Percentiles rank a stretch among this genome's conserved stretches.
These are phyloP conservation scores for Macrobrachium rosenbergii DNA, from an alignment of 1,140 invertebrate species.

Conservation along the genomic window DNA sequence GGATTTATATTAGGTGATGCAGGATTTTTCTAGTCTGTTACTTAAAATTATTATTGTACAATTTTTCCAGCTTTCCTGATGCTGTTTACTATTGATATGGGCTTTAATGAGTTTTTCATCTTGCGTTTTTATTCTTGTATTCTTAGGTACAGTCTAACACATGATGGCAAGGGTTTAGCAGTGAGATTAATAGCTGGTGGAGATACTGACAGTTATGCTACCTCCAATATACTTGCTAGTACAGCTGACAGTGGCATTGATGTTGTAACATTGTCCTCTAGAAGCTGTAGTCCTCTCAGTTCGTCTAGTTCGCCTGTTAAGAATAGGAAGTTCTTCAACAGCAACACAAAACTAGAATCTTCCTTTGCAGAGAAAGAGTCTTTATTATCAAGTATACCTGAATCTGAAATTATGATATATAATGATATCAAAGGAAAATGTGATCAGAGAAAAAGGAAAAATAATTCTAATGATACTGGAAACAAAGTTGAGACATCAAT, in stretches of 20 bases:
- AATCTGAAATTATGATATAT: too few relatives aligned
- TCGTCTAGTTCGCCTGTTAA: neutral
- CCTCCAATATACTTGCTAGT: neutral
- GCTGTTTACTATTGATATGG: neutral
- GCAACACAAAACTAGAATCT: neutral
- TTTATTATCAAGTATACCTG: too few relatives aligned
- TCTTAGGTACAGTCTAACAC: conserved; percentile 28
- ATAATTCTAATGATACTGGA: too few relatives aligned
- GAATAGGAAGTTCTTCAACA: neutral
- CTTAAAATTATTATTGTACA: neutral
- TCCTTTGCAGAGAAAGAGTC: too few relatives aligned
- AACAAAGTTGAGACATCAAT: too few relatives aligned
- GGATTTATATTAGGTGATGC: too few relatives aligned
- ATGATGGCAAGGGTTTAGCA: conserved; percentile 19
- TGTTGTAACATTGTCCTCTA: neutral
- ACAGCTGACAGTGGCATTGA: neutral
- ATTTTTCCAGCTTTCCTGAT: neutral
- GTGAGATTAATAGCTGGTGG: neutral
- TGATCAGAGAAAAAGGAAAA: too few relatives aligned
- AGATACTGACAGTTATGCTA: too few relatives aligned
- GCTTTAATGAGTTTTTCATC: neutral
- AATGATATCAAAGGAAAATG: too few relatives aligned
- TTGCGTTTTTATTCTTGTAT: neutral
- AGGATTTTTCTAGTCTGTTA: too few relatives aligned
- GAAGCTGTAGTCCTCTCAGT: neutral